Evolutionary conservation across 30 jellyfish, hydroid and myxozoan genomes (phyloP).

Genomic region (Cassiopea andromeda): DNA sequence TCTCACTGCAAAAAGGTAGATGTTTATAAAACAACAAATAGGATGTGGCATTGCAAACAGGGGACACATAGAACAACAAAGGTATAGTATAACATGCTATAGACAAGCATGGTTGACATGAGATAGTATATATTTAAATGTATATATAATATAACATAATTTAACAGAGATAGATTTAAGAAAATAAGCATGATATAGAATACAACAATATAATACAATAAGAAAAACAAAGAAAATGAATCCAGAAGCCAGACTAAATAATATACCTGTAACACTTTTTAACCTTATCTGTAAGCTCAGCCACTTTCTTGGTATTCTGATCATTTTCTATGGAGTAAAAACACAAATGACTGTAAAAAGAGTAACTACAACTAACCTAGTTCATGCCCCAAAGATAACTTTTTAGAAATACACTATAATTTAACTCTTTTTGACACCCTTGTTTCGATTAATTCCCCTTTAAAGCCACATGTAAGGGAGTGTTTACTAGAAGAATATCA

Average conservation of each 20-base stretch:
- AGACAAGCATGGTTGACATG: neutral
- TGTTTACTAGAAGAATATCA: too few relatives aligned
- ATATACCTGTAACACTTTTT: constrained; percentile 68
- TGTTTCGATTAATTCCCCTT: too few relatives aligned
- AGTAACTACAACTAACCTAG: too few relatives aligned
- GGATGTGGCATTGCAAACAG: neutral
- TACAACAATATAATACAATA: neutral
- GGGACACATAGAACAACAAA: neutral
- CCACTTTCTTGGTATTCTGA: constrained; percentile 22
- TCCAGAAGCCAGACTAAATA: too few relatives aligned
- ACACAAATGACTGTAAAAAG: too few relatives aligned
- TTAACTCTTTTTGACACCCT: too few relatives aligned
- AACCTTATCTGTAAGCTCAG: constrained; percentile 56
- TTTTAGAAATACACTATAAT: too few relatives aligned
- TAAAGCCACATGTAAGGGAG: too few relatives aligned
- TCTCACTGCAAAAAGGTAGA: constrained; percentile 49
- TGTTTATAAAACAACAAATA: neutral
- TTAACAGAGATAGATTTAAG: too few relatives aligned
- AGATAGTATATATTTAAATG: neutral
- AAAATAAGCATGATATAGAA: too few relatives aligned
- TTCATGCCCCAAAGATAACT: too few relatives aligned
- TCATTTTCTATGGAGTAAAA: constrained; percentile 41
- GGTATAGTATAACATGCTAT: neutral
- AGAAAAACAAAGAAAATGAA: too few relatives aligned
- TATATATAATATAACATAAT: neutral